Conservation (phyloP, 2,797 vertebrate genomes). For the Erithacus rubecula region DNA sequence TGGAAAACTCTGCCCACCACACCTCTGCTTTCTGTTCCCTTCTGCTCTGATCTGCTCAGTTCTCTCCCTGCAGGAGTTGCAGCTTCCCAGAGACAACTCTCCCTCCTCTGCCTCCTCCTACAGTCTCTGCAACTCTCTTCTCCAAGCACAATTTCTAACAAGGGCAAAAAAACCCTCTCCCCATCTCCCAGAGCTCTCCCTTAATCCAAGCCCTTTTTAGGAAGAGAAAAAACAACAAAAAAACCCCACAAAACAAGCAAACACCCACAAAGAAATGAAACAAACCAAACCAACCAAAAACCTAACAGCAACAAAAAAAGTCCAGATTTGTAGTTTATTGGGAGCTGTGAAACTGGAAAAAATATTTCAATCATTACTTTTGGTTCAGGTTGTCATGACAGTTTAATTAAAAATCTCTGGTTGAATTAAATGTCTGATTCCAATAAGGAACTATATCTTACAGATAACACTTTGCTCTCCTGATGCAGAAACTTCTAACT, state of each 20-base stretch:
- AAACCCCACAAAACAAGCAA: neutral
- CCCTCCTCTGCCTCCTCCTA: neutral
- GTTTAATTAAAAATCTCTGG: neutral
- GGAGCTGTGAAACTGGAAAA: neutral
- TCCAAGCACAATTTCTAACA: neutral
- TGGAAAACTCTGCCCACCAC: neutral
- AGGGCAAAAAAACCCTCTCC: neutral
- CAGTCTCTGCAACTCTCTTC: neutral
- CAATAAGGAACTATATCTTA: neutral
- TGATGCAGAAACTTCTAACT: neutral
- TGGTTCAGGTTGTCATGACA: neutral
- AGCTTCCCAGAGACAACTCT: neutral
- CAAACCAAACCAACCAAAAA: neutral
- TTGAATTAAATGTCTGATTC: neutral
- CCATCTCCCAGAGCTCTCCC: neutral
- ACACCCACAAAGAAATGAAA: neutral
- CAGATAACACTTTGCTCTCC: neutral
- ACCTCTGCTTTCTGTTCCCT: neutral
- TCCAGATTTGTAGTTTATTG: neutral
- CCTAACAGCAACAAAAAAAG: rapidly evolving
- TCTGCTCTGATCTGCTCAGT: neutral
- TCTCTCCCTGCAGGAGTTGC: neutral
- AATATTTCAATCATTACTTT: neutral
- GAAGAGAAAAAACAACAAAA: neutral
- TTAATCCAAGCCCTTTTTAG: rapidly evolving